These are phyloP conservation scores for Apis dorsata DNA, from an alignment of 1,140 invertebrate species.

Conservation along the genomic window DNA sequence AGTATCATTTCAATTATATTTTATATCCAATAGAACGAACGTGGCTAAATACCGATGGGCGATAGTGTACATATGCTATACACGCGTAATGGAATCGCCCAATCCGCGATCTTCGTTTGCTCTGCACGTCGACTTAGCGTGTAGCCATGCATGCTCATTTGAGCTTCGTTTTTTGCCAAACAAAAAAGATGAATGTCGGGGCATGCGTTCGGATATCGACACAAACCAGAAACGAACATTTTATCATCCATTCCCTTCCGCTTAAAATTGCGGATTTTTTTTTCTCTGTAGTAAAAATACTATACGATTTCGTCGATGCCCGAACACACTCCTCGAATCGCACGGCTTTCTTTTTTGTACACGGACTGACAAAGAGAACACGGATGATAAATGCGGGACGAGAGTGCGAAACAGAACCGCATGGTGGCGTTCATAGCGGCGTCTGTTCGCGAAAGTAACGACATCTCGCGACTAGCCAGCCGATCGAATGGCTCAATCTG, in stretches of 20 bases:
- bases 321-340: neutral
- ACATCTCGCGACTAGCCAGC: neutral
- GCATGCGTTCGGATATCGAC: conserved; percentile 1
- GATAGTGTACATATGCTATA: conserved; percentile 47
- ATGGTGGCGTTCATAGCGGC: neutral
- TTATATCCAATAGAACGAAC: no score
- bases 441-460: neutral
- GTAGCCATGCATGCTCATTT: conserved; percentile 28
- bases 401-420: conserved; percentile 3
- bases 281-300: neutral
- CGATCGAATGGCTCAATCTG: conserved; percentile 19
- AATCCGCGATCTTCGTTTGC: neutral
- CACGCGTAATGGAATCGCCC: conserved; percentile 22
- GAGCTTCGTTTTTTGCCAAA: conserved; percentile 12
- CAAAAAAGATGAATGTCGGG: conserved; percentile 10
- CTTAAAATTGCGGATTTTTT: neutral
- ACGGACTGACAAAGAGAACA: conserved; percentile 37
- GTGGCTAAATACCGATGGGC: no score
- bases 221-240: neutral
- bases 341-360: conserved; percentile 6
- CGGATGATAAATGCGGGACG: conserved; percentile 27
- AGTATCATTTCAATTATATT: no score
- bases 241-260: neutral
- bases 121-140: conserved; percentile 46
- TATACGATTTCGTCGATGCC: neutral